phyloP scores from a whole-genome alignment of 2,113 vertebrate genomes.

The human (Homo sapiens) region GRCh38 chr9:97664001-97664500 shows the following conservation, averaged over 20 bases:
- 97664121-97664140: too few species aligned
- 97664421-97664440: constrained; percentile 97
- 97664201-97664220: not conserved
- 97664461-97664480: constrained; percentile 4
- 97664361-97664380: constrained; percentile 98
- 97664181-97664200: not conserved
- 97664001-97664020: too few species aligned
- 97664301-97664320: not conserved
- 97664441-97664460: constrained; percentile 85
- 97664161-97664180: too few species aligned
- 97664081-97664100: too few species aligned
- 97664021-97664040: too few species aligned
- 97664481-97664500: not conserved
- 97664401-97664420: constrained; percentile 99
- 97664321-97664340: constrained; percentile 82
- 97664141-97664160: too few species aligned
- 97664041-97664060: too few species aligned
- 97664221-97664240: not conserved
- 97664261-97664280: not conserved
- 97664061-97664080: too few species aligned
- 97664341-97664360: constrained; percentile 96
- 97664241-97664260: not conserved
- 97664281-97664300: rapidly evolving
- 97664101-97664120: too few species aligned
- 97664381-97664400: constrained; percentile 97